These are phyloP conservation scores for Drosophila murphyi DNA, from an alignment of 1,140 invertebrate species.

Conservation along the genomic window DNA sequence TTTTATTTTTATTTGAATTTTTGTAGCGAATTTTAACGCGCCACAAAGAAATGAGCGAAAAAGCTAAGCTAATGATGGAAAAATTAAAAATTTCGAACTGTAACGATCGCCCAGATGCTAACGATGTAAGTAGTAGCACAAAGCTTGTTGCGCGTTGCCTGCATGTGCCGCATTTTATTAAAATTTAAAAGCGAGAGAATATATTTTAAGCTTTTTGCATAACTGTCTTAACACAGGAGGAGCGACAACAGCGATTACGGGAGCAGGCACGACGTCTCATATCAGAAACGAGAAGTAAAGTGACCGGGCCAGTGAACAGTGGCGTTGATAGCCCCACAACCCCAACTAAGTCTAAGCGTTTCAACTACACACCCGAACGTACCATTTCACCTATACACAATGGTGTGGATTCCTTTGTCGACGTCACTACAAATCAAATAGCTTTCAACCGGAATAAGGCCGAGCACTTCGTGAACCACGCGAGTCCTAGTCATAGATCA, in stretches of 20 bases:
- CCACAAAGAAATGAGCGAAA: slow-evolving; percentile 94
- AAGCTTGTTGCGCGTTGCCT: slow-evolving; percentile 3
- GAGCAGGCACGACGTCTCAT: slow-evolving; percentile 95
- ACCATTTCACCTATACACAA: slow-evolving; percentile 83
- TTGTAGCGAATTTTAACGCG: slow-evolving; percentile 87
- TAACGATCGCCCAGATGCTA: slow-evolving; percentile 83
- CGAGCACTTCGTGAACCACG: slow-evolving; percentile 13
- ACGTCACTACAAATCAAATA: slow-evolving; percentile 64
- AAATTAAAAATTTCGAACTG: slow-evolving; percentile 91
- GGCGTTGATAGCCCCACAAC: slow-evolving; percentile 84
- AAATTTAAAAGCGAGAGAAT: slow-evolving; percentile 28
- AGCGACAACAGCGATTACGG: slow-evolving; percentile 92
- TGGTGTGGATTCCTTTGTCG: slow-evolving; percentile 55
- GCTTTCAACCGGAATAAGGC: slow-evolving; percentile 27
- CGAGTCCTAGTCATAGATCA: slow-evolving; percentile 84
- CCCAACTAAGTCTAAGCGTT: slow-evolving; percentile 72
- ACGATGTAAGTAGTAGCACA: slow-evolving; percentile 74
- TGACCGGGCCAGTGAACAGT: slow-evolving; percentile 21
- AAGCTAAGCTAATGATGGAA: slow-evolving; percentile 95
- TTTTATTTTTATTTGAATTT: slow-evolving; percentile 61
- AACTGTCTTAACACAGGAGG: slow-evolving; percentile 87
- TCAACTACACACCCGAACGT: slow-evolving; percentile 75
- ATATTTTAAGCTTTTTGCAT: slow-evolving; percentile 72
- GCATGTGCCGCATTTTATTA: slow-evolving; percentile 10
- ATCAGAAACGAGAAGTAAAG: slow-evolving; percentile 91